Conservation (phyloP, 2,113 vertebrate genomes). For the Melanocharis versteri region DNA sequence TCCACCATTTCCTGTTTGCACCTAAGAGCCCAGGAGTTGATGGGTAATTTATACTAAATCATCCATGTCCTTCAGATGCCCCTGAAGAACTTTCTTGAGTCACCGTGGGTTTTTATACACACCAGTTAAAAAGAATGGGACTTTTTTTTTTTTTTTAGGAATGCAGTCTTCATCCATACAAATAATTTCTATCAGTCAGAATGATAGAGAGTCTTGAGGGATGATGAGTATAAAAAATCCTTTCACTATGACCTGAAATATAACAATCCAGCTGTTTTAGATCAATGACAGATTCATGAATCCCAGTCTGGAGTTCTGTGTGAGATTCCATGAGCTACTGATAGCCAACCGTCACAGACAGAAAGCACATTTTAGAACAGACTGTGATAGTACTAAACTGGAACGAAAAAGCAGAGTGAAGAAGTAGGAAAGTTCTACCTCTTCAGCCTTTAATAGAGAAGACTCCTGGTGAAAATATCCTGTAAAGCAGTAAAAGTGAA, state of each 20-base stretch:
- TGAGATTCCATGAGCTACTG: neutral
- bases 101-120: neutral
- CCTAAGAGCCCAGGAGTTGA: neutral
- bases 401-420: neutral
- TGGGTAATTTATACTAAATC: neutral
- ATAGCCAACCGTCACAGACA: neutral
- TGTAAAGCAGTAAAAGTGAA: neutral
- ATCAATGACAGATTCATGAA: neutral
- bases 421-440: neutral
- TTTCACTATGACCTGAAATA: neutral
- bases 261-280: neutral
- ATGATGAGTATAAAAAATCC: neutral
- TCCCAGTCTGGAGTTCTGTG: neutral
- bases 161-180: neutral
- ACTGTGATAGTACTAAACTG: neutral
- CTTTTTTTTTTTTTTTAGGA: neutral
- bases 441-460: neutral
- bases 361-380: neutral
- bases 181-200: neutral
- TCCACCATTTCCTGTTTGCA: neutral
- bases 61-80: neutral
- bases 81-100: neutral
- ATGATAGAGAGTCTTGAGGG: neutral
- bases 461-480: neutral
- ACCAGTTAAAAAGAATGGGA: neutral